Evolutionary conservation across 2,113 vertebrate genomes (phyloP), one percentile per base, ranked within the genome.

Genomic region (Poecilia latipinna): DNA sequence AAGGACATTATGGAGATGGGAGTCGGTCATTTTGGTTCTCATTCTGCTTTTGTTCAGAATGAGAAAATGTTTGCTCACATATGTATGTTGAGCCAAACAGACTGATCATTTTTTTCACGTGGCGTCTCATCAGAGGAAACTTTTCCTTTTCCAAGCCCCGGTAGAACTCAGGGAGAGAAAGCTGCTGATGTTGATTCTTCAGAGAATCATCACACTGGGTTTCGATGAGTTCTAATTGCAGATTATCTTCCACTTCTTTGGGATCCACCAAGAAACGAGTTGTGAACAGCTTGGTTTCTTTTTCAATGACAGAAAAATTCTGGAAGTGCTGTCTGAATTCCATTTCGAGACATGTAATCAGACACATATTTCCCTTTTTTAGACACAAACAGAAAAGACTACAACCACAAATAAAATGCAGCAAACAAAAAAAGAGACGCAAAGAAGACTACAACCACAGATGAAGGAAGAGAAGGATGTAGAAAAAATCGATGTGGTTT

Each of bases 171-270:
- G 60, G 15, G 7, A 72, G 60, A 60, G 70, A 62, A 29, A 84
- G 82, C 54, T 75, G 82, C 82, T 79, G 75, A 75, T 82, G 79
- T 76, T 79, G 72, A 74, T 22, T 77, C 60, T 85, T 70, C 71
- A 84, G 78, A 82, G 82, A 78, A 78, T 80, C 29, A 80, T 86
- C 78, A 68, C 77, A 83, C 26, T 74, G 80, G 3, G 5, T 62
- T 82, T 83, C 75, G 0, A 71, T 65, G 3, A 86, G 61, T 51
- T 54, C 69, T 39, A 61, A 37, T 37, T 37, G 35, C 10, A 37
- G 35, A 12, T 12, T 37, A 10, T 37, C 35, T 37, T 37, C 35
- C 68, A 60, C 32, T 60, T 60, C 12, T 61, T 70, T 32, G 10
- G 57, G n/a, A 39, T 57, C 26, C 29, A 63, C 4, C 61, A 63